phyloP scores from a whole-genome alignment of 2,888 invertebrate species.

The Sinopyrophorus schimmeli region DNA sequence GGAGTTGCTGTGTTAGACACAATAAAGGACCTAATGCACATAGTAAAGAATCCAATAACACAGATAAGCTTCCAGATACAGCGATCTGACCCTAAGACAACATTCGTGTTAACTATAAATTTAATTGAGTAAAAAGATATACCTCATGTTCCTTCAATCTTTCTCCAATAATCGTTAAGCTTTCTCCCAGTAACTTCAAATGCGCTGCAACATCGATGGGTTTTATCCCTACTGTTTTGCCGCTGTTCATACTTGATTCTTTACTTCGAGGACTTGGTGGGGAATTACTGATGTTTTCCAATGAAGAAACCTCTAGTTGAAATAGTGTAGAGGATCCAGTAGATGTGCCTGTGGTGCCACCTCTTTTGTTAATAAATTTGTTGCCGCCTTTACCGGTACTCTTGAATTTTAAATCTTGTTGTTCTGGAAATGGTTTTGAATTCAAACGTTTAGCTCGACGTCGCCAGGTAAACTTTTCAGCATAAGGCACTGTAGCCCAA shows the following conservation, averaged over 20 bases:
- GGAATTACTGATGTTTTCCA: constrained; percentile 47
- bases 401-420: constrained; percentile 29
- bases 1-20: constrained; percentile 82
- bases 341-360: constrained; percentile 13
- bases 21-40: constrained; percentile 90
- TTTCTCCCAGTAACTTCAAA: constrained; percentile 88
- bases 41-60: constrained; percentile 87
- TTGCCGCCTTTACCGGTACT: constrained; percentile 32
- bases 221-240: constrained; percentile 74
- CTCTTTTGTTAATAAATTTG: constrained; percentile 57
- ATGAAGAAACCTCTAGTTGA: constrained; percentile 51
- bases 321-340: constrained; percentile 36
- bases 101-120: constrained; percentile 2
- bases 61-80: constrained; percentile 92
- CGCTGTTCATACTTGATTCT: constrained; percentile 53
- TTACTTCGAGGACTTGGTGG: constrained; percentile 52
- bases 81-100: constrained; percentile 82
- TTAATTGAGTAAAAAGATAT: constrained; percentile 26
- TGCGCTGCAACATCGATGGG: constrained; percentile 92
- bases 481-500: constrained; percentile 79
- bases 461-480: constrained; percentile 75
- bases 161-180: constrained; percentile 90
- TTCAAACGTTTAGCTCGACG: constrained; percentile 72
- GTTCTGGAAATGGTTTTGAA: constrained; percentile 39
- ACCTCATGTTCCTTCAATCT: constrained; percentile 91